Base-by-base conservation (phyloP, 2,113 vertebrate species). In the Sylvia atricapilla region DNA sequence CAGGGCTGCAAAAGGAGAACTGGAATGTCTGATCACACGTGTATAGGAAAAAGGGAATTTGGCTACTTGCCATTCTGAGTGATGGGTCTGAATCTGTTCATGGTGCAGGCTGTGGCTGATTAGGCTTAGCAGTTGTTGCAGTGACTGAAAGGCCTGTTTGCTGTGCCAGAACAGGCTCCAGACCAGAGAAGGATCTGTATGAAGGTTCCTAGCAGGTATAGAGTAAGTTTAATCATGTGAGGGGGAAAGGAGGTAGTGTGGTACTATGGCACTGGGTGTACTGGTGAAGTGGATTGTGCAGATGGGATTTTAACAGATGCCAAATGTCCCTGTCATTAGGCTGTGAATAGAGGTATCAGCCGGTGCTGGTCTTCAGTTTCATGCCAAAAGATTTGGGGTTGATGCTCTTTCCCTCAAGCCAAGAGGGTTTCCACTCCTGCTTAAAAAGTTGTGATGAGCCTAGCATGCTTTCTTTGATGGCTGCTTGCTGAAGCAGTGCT, bases 1-100 rank as follows among this genome's bases (percentile, higher is more conserved):
- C 33, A 49, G 56, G 35, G 30, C 52, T 72, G 46, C 15, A 85
- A 7, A 56, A 87, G 55, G 52, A 82, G 41, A 76, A 50, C 43
- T 39, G 60, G 35, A 22, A 35, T 84, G 14, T 62, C n/a, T 74
- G 64, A 43, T 66, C n/a, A 47, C 18, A 20, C 0, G 0, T 1
- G 0, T 33, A 6, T 30, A 46, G 43, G 39, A 50, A 81, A 50
- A 53, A 55, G 14, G 44, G 33, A 68, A 37, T 95, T 60, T 69
- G 72, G 28, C 59, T 53, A 15, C 30, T 24, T 55, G 35, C 44
- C 31, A 2, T 79, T 49, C 47, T 44, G 39, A 68, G 60, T 50
- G 43, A 25, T 47, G 46, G 60, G 13, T 47, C 25, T 50, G 56
- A 74, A 19, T 30, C 52, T 84, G 11, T 39, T 62, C 15, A 10